phyloP scores from a whole-genome alignment of 2,797 vertebrate species.

The Ctenochaetus hawaiiensis region DNA sequence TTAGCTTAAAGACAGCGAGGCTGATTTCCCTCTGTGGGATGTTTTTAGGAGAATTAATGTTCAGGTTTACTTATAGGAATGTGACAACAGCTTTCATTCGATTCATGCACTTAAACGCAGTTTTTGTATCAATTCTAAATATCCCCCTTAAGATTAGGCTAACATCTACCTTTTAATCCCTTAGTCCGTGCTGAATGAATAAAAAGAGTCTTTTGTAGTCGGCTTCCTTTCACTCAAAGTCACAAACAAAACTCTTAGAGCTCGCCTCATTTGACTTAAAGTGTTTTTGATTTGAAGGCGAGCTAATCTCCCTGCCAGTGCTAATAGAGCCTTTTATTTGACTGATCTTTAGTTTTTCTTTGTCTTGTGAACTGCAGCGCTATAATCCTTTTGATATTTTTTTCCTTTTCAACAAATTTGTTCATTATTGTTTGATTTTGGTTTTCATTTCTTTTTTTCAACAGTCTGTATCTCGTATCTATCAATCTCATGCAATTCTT shows the following conservation, averaged over 20 bases:
- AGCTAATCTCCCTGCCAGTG: conserved; percentile 11
- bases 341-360: background rate
- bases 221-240: conserved; percentile 14
- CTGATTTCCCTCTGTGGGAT: background rate
- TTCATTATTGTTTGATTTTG: background rate
- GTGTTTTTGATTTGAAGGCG: background rate
- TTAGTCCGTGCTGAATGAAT: background rate
- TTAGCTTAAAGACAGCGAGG: background rate
- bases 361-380: background rate
- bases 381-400: background rate
- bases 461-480: background rate
- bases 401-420: background rate
- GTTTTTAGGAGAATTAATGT: conserved; percentile 27
- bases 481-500: background rate
- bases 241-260: background rate
- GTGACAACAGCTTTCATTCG: background rate
- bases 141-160: background rate
- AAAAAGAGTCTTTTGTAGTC: background rate
- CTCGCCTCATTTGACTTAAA: background rate
- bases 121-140: background rate
- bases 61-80: conserved; percentile 5
- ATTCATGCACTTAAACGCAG: background rate
- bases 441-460: background rate
- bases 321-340: background rate
- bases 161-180: conserved; percentile 11